Evolutionary conservation across 2,888 invertebrate species (phyloP).

Genomic region (Dilophus febrilis): DNA sequence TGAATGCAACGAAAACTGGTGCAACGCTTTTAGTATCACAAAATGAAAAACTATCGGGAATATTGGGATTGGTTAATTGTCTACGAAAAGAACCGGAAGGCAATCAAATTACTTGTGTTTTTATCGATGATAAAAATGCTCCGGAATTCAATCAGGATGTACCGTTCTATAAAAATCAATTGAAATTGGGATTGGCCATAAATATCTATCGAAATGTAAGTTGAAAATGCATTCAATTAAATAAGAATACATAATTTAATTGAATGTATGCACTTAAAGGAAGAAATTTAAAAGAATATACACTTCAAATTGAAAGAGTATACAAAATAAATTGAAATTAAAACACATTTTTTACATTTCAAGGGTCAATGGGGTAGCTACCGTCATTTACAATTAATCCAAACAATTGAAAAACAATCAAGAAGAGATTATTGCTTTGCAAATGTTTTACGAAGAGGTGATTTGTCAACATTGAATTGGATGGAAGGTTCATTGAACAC

Average conservation of each 20-base stretch:
- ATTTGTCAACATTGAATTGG: constrained; percentile 74
- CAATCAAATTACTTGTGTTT: constrained; percentile 33
- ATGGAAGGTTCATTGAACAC: constrained; percentile 44
- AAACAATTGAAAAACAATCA: constrained; percentile 29
- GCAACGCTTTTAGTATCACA: constrained; percentile 25
- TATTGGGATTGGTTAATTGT: constrained; percentile 67
- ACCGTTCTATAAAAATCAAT: constrained; percentile 46
- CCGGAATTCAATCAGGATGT: constrained; percentile 15
- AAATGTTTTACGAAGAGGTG: constrained; percentile 66
- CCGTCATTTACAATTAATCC: constrained; percentile 50
- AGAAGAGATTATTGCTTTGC: constrained; percentile 52
- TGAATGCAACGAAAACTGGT: constrained; percentile 1
- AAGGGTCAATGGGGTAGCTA: constrained; percentile 58
- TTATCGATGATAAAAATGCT: constrained; percentile 1
- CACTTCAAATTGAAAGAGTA: too few species aligned
- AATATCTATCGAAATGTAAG: constrained; percentile 51
- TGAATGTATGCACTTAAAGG: too few species aligned
- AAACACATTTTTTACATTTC: too few species aligned
- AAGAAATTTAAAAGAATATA: too few species aligned
- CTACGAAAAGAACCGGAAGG: constrained; percentile 55
- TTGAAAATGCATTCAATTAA: too few species aligned
- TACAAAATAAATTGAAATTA: too few species aligned
- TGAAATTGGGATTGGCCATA: constrained; percentile 55
- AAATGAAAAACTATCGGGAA: constrained; percentile 47
- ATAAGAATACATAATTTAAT: too few species aligned